phyloP scores from a whole-genome alignment of 2,888 invertebrate genomes.

The Onchidella celtica region DNA sequence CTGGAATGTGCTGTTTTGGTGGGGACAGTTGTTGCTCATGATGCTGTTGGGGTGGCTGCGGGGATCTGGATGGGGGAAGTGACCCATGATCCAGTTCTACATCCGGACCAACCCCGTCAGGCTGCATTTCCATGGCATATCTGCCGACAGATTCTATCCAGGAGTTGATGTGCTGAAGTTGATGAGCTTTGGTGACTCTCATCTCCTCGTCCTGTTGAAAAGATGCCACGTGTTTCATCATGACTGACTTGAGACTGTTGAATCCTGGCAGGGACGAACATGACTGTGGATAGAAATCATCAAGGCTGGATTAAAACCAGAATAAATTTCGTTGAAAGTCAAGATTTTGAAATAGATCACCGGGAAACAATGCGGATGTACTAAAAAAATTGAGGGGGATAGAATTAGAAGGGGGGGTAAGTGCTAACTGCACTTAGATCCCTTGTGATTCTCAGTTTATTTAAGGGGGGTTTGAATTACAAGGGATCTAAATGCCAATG shows the following conservation, averaged over 20 bases:
- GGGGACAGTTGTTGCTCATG: background rate
- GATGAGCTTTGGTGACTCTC: constrained; percentile 53
- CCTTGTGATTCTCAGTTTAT: background rate
- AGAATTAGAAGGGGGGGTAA: background rate
- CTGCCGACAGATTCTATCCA: constrained; percentile 61
- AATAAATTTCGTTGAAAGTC: too few relatives aligned
- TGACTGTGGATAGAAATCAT: constrained; percentile 63
- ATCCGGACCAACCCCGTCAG: constrained; percentile 17
- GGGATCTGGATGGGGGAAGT: background rate
- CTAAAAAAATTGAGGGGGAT: background rate
- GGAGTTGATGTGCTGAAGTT: constrained; percentile 61
- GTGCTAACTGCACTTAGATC: background rate
- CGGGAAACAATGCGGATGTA: too few relatives aligned
- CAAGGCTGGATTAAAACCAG: too few relatives aligned
- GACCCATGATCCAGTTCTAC: background rate
- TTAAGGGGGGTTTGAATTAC: too few relatives aligned
- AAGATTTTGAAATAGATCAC: too few relatives aligned
- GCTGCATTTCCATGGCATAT: constrained; percentile 52
- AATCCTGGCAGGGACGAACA: constrained; percentile 62
- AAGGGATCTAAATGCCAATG: too few relatives aligned
- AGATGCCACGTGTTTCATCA: constrained; percentile 57
- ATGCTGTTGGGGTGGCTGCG: background rate
- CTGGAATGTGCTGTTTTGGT: background rate
- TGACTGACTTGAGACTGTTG: constrained; percentile 53
- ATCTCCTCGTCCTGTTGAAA: constrained; percentile 53